Conservation (phyloP, 2,797 vertebrate species). For the Pangasius larnaudii region DNA sequence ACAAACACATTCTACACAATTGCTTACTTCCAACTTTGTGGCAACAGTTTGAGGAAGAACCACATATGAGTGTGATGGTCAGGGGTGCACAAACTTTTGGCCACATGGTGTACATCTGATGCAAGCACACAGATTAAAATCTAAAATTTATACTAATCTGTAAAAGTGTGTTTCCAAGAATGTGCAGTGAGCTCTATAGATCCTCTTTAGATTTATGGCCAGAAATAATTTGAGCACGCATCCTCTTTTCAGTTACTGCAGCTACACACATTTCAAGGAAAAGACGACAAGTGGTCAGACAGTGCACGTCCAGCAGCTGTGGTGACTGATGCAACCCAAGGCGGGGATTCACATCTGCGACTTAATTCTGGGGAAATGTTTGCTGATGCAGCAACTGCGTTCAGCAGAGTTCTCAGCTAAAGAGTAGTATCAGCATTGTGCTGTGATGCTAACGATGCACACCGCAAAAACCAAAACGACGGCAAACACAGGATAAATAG, state of each 20-base stretch:
- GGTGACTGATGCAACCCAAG: constrained; percentile 49
- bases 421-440: constrained; percentile 64
- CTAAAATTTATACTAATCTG: background rate
- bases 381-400: constrained; percentile 66
- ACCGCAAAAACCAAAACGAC: constrained; percentile 56
- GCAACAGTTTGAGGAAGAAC: background rate
- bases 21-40: background rate
- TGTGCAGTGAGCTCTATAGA: background rate
- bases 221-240: background rate
- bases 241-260: constrained; percentile 48
- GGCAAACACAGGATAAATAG: constrained; percentile 41
- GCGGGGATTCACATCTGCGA: constrained; percentile 57
- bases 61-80: background rate
- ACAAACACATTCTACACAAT: background rate
- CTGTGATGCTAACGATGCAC: constrained; percentile 42
- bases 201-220: constrained; percentile 24
- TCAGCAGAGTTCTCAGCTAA: constrained; percentile 40
- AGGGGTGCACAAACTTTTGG: background rate
- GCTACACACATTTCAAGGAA: constrained; percentile 47
- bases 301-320: constrained; percentile 40
- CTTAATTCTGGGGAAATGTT: constrained; percentile 57
- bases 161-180: constrained; percentile 19
- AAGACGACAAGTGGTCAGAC: constrained; percentile 35
- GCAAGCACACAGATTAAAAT: no score
- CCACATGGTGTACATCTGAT: no score